Percentiles rank a stretch among this genome's conserved stretches.
Conservation (phyloP, 2,113 vertebrate species). For the Sterrhoptilus dennistouni region DNA sequence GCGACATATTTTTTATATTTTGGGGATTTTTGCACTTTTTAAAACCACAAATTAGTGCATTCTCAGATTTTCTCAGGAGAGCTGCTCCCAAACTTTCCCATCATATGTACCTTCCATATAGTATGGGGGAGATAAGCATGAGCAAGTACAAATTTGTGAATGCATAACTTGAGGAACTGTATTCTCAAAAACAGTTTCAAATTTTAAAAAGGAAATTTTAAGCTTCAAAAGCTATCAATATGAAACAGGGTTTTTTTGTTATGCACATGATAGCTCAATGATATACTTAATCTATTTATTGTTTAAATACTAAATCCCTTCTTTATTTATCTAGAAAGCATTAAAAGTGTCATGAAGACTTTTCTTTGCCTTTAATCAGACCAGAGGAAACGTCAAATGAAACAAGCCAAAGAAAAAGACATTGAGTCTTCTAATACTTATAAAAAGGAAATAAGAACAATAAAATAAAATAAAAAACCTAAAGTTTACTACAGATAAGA, state of each 20-base stretch:
- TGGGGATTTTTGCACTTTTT: fast-evolving
- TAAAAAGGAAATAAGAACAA: neutral
- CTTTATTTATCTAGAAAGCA: neutral
- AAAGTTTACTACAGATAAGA: neutral
- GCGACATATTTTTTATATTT: neutral
- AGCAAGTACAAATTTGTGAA: neutral
- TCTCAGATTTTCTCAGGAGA: neutral
- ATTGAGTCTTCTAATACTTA: neutral
- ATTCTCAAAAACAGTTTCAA: neutral
- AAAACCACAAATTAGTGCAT: neutral
- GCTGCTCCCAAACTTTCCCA: neutral
- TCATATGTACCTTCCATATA: neutral
- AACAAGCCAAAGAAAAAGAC: neutral
- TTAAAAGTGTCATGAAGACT: neutral
- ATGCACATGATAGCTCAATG: neutral
- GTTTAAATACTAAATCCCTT: neutral
- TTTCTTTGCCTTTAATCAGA: neutral
- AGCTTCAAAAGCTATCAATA: neutral
- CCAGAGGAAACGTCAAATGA: neutral
- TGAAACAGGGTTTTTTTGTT: neutral
- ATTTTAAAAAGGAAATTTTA: neutral
- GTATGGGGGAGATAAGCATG: neutral
- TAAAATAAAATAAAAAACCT: neutral
- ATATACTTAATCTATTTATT: neutral
- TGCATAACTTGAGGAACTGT: neutral